A percentile compares a stretch with the other conserved stretches of the same genome.
Evolutionary conservation across 64 coral and sea anemone genomes (phyloP).

Genomic region (Actinia tenebrosa): DNA sequence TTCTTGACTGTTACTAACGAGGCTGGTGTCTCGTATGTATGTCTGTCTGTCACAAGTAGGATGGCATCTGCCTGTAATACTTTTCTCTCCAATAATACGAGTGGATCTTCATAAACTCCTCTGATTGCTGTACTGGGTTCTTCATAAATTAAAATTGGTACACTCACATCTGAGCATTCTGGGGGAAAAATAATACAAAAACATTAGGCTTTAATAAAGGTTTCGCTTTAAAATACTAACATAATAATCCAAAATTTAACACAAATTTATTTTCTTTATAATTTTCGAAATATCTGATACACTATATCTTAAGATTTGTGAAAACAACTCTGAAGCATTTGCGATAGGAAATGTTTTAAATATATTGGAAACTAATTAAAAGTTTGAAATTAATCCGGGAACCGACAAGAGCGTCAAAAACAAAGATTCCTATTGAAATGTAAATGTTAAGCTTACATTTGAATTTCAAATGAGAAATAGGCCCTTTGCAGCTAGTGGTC

Average conservation of each 20-base stretch:
- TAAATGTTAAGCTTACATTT: neutral
- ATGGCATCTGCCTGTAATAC: constrained; percentile 86
- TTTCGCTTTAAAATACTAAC: neutral
- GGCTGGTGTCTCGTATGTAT: constrained; percentile 54
- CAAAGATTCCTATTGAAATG: neutral
- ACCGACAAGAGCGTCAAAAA: neutral
- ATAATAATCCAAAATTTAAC: neutral
- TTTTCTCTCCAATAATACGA: constrained; percentile 73
- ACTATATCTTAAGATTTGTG: neutral
- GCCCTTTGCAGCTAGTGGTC: too few species aligned
- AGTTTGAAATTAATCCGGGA: neutral
- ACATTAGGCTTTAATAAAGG: neutral
- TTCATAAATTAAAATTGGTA: constrained; percentile 81
- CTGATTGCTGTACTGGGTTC: constrained; percentile 63
- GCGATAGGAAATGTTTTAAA: neutral
- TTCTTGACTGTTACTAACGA: constrained; percentile 68
- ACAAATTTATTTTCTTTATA: neutral
- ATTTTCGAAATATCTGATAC: neutral
- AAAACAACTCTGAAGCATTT: neutral
- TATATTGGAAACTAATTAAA: neutral
- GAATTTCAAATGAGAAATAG: constrained; percentile 2
- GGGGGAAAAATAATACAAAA: neutral
- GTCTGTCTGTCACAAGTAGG: constrained; percentile 77
- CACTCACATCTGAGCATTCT: constrained; percentile 82
- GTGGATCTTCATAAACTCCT: constrained; percentile 71